Percentiles rank a stretch among this genome's conserved stretches.
phyloP scores from a whole-genome alignment of 2,797 vertebrate genomes.

The Brachymystax lenok region DNA sequence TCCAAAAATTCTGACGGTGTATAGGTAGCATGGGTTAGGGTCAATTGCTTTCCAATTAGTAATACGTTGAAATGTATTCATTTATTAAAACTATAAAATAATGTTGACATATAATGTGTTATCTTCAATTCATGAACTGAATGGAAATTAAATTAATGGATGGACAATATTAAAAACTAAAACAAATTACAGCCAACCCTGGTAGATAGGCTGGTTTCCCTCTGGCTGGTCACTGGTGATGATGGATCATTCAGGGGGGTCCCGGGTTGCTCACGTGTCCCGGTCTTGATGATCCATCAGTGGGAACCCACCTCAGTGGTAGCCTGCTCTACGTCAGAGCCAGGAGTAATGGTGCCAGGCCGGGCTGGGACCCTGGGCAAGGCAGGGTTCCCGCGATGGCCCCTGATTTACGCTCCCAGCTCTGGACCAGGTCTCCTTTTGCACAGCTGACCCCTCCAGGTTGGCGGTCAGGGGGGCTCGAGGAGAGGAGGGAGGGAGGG shows the following conservation, averaged over 20 bases:
- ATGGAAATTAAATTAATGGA: neutral
- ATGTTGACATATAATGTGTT: neutral
- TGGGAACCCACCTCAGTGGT: constrained; percentile 72
- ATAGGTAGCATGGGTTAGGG: neutral
- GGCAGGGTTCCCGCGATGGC: constrained; percentile 70
- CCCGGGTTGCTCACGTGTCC: constrained; percentile 43
- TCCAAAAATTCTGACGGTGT: neutral
- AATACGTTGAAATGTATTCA: neutral
- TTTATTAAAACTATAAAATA: neutral
- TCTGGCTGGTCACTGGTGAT: constrained; percentile 35
- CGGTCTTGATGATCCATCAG: constrained; percentile 52
- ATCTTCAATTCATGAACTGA: neutral
- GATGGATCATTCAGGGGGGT: constrained; percentile 62
- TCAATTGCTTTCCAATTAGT: neutral
- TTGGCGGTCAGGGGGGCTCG: constrained; percentile 61
- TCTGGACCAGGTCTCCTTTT: constrained; percentile 61
- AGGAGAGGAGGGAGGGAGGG: constrained; percentile 38
- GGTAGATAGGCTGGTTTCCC: constrained; percentile 15
- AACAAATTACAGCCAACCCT: neutral
- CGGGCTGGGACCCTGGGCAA: constrained; percentile 70
- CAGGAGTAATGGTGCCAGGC: constrained; percentile 75
- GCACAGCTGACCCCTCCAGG: constrained; percentile 74
- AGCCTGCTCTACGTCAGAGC: constrained; percentile 68
- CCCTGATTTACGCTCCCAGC: constrained; percentile 73
- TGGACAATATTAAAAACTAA: neutral